These are phyloP conservation scores for Cephus spinipes DNA, from an alignment of 2,888 invertebrate species.

Conservation along the genomic window DNA sequence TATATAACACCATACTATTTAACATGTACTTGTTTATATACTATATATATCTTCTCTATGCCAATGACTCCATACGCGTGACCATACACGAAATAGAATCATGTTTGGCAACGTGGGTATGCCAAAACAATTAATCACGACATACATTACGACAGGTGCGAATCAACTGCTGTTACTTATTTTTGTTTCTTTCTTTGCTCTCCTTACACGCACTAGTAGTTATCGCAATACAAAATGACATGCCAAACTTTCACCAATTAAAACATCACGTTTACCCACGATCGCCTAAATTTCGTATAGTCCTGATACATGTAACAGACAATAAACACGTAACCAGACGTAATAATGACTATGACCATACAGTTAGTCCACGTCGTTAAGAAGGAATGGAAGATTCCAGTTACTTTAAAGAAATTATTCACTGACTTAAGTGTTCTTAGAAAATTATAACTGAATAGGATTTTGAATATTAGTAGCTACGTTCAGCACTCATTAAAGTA, in stretches of 20 bases:
- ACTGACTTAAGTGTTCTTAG: neutral
- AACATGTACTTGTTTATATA: neutral
- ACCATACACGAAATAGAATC: neutral
- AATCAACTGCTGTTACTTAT: neutral
- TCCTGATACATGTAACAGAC: neutral
- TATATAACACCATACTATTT: neutral
- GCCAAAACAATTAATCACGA: slow-evolving; percentile 7
- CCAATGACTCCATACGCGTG: neutral
- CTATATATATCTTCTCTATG: neutral
- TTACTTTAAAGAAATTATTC: neutral
- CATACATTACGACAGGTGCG: slow-evolving; percentile 7
- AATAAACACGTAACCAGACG: neutral
- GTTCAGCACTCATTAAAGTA: neutral
- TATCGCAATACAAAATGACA: neutral
- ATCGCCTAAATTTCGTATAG: neutral
- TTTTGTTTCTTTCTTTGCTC: neutral
- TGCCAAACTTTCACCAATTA: neutral
- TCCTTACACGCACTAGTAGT: neutral
- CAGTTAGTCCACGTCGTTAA: neutral
- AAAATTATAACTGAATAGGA: neutral
- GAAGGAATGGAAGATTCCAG: neutral
- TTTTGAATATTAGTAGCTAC: neutral
- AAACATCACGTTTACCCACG: neutral
- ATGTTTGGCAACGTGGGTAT: neutral
- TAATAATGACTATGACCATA: neutral